Evolutionary conservation across 2,113 vertebrate species (phyloP).

Genomic region (Strix uralensis): DNA sequence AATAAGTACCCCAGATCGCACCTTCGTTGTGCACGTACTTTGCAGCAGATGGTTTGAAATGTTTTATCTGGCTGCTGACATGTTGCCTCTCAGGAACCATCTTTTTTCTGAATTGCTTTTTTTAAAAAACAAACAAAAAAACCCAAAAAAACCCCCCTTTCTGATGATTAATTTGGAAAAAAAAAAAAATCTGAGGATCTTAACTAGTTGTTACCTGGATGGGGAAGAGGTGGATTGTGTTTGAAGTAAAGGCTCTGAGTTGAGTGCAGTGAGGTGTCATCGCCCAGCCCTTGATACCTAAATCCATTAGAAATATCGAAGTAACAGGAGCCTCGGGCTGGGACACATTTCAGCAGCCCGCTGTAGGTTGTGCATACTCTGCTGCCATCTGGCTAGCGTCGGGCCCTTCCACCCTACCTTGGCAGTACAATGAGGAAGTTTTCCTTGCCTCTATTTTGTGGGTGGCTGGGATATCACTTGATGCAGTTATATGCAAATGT

Average conservation of each 20-base stretch:
- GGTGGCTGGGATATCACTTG: neutral
- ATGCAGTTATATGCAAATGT: neutral
- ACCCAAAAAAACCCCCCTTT: neutral
- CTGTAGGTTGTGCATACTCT: conserved; percentile 6
- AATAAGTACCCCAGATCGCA: neutral
- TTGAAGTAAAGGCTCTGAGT: neutral
- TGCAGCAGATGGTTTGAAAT: neutral
- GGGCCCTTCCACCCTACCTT: neutral
- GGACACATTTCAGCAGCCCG: neutral
- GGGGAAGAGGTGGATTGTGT: neutral
- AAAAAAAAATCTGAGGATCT: neutral
- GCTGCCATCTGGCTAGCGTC: neutral
- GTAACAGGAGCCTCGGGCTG: neutral
- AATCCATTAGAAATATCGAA: neutral
- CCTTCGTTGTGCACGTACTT: neutral
- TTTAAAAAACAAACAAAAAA: too few species aligned
- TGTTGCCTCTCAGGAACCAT: neutral
- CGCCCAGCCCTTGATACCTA: neutral
- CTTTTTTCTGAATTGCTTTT: neutral
- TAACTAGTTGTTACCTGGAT: neutral
- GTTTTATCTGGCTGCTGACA: neutral
- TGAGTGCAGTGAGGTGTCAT: neutral
- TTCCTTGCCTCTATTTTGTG: neutral
- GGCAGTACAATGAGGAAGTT: neutral
- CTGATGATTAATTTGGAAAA: neutral